Conservation (phyloP, 1,140 invertebrate species). For the Penaeus vannamei region DNA sequence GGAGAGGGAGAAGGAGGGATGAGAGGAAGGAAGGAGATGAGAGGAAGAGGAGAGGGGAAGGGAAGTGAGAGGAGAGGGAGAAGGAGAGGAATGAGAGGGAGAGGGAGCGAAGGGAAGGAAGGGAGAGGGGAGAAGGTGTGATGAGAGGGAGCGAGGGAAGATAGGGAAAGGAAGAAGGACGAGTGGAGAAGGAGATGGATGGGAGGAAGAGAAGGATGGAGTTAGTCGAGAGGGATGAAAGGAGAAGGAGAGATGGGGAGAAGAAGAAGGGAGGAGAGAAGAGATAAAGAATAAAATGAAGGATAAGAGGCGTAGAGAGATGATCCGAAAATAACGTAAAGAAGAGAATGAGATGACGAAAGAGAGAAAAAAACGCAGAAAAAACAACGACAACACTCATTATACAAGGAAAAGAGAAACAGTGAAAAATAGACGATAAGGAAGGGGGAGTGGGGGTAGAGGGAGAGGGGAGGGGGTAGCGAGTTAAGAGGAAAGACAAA, state of each 20-base stretch:
- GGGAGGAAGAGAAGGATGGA: background rate
- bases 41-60: background rate
- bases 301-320: background rate
- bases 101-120: no score
- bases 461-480: background rate
- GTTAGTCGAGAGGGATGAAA: no score
- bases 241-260: slow-evolving; percentile 4
- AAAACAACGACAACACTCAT: no score
- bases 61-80: background rate
- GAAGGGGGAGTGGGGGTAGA: background rate
- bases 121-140: background rate
- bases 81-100: slow-evolving; percentile 14
- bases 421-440: background rate
- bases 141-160: slow-evolving; percentile 2
- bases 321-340: background rate
- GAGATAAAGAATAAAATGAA: no score
- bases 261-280: background rate
- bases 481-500: background rate
- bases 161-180: background rate
- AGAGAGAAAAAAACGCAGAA: no score
- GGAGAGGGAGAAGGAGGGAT: background rate
- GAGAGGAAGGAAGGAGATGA: background rate
- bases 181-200: background rate
- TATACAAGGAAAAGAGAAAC: no score
- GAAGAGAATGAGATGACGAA: no score